Percentiles rank a stretch among this genome's conserved stretches.
phyloP scores from a whole-genome alignment of 2,888 invertebrate genomes.

The Cephus runcator region DNA sequence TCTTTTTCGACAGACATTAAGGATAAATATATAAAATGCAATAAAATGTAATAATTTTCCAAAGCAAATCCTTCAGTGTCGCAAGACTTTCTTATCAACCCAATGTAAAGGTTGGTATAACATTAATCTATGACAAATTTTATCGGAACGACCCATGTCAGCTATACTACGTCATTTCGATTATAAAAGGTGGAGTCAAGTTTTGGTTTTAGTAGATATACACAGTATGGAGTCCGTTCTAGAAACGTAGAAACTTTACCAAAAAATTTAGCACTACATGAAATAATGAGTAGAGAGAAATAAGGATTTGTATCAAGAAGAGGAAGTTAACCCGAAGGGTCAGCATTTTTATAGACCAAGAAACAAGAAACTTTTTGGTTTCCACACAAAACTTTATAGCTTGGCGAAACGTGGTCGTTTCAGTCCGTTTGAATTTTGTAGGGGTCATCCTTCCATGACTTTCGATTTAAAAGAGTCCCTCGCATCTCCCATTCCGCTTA shows the following conservation, averaged over 20 bases:
- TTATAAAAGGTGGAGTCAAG: neutral
- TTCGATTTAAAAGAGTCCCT: neutral
- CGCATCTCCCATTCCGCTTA: neutral
- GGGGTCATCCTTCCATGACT: neutral
- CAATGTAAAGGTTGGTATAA: too few species aligned
- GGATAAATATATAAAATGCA: too few species aligned
- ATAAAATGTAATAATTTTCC: too few species aligned
- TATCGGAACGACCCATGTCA: too few species aligned
- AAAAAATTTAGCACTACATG: too few species aligned
- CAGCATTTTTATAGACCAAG: neutral
- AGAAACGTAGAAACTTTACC: neutral
- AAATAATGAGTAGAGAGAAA: neutral
- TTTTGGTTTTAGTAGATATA: neutral
- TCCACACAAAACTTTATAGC: neutral
- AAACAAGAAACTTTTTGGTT: neutral
- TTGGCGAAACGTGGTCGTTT: neutral
- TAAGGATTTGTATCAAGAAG: neutral
- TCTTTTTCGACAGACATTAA: too few species aligned
- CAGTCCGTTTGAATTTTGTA: neutral
- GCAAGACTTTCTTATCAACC: too few species aligned
- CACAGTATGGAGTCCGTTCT: neutral
- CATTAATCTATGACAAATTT: too few species aligned
- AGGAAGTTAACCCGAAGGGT: neutral
- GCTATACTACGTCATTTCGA: neutral
- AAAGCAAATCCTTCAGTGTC: too few species aligned